Percentiles rank a stretch among this genome's conserved stretches.
phyloP scores from a whole-genome alignment of 2,797 vertebrate genomes.

The Esox masquinongy region DNA sequence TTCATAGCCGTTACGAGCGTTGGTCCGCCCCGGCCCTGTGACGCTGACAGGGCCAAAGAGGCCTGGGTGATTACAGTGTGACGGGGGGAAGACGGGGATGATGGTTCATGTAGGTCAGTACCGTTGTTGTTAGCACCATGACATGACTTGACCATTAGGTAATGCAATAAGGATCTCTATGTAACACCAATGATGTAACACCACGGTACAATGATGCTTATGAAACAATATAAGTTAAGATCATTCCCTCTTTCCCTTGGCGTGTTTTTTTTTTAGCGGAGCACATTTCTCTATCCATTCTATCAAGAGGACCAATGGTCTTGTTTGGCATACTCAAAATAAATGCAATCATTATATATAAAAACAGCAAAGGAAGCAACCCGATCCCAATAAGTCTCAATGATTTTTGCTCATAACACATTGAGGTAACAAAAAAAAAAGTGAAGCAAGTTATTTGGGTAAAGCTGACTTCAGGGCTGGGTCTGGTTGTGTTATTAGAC shows the following conservation, averaged over 20 bases:
- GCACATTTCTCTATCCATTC: neutral
- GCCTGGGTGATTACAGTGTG: conserved; percentile 26
- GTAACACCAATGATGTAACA: conserved; percentile 36
- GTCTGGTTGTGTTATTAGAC: neutral
- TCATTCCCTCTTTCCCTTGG: neutral
- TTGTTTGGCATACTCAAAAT: neutral
- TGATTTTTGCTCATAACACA: neutral
- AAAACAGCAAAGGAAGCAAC: neutral
- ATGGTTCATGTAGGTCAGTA: conserved; percentile 33
- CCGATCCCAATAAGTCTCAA: neutral
- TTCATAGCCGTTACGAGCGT: neutral
- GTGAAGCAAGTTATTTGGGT: neutral
- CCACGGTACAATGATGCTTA: conserved; percentile 12
- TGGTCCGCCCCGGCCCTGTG: neutral
- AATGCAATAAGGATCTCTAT: conserved; percentile 40
- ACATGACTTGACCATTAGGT: conserved; percentile 25
- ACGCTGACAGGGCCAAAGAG: conserved; percentile 15
- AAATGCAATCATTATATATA: neutral
- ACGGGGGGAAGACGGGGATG: conserved; percentile 30
- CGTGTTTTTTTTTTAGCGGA: neutral
- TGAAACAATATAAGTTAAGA: neutral
- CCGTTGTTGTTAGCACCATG: conserved; percentile 26
- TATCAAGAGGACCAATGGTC: neutral
- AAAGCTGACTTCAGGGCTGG: neutral
- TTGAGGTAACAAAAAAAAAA: neutral